Base-by-base conservation (phyloP, 1,140 invertebrate species). In the Steinernema khuongi region DNA sequence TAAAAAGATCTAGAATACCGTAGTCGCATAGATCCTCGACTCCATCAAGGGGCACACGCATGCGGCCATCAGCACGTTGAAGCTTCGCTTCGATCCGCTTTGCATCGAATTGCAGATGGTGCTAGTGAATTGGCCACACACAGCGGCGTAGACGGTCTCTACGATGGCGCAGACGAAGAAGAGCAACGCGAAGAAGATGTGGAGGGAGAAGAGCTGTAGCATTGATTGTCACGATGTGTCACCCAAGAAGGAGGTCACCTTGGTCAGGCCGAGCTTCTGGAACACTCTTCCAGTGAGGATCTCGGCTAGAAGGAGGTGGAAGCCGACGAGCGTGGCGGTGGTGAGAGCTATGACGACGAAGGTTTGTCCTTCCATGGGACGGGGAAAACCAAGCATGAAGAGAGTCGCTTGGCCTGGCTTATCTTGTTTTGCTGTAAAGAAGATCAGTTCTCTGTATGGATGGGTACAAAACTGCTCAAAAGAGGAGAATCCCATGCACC, bases 381-480 rank as follows among this genome's bases (percentile, higher is more conserved):
- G 50, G 11, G 50, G 50, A 60, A n/a, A 60, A 60, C 11, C 11
- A 22, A 60, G 50, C 50, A 60, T 60, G 50, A 60, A 60, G 50
- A 60, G 50, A 2, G 50, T 22, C 7, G 7, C 19, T 22, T 60
- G 50, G 19, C 4, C 2, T 22, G 50, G 50, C 19, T 11, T 17
- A 60, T 14, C 26, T 60, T 22, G 22, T 60, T 22, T 26, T 26
- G 14, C 50, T 22, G 14, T 60, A 26, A 60, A 60, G 2, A 11
- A 7, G 36, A 7, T 7, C n/a, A 11, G 36, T 41, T 41, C 36
- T n/a, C n/a, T n/a, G n/a, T n/a, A n/a, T n/a, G n/a, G n/a, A n/a
- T n/a, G n/a, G n/a, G n/a, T n/a, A n/a, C n/a, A n/a, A n/a, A n/a
- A n/a, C n/a, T n/a, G n/a, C n/a, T n/a, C n/a, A n/a, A n/a, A n/a